These are phyloP conservation scores for Desoria tigrina DNA, from an alignment of 2,888 invertebrate genomes.

Conservation along the genomic window DNA sequence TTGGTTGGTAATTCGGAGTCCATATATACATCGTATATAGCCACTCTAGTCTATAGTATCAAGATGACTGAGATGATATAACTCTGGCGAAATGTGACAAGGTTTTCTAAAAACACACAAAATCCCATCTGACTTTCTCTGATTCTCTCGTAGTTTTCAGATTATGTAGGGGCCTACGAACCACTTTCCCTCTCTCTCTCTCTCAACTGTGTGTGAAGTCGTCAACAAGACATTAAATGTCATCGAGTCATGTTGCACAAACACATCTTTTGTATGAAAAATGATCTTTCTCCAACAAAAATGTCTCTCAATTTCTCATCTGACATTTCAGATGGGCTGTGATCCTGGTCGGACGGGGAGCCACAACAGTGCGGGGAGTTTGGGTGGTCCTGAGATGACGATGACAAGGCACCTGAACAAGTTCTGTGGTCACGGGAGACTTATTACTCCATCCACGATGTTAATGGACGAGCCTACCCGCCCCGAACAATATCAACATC, in stretches of 20 bases:
- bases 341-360: neutral
- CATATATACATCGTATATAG: too few relatives aligned
- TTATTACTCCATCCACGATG: conserved; percentile 18
- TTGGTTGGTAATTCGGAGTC: too few relatives aligned
- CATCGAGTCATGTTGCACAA: conserved; percentile 15
- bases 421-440: conserved; percentile 42
- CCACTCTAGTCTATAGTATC: too few relatives aligned
- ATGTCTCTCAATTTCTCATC: conserved; percentile 14
- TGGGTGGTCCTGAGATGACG: conserved; percentile 9
- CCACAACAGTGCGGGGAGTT: neutral
- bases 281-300: conserved; percentile 3
- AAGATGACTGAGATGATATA: too few relatives aligned
- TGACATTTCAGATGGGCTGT: conserved; percentile 17
- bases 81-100: too few relatives aligned
- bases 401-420: conserved; percentile 45
- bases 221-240: conserved; percentile 17
- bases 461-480: conserved; percentile 12
- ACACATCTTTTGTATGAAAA: neutral
- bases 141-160: too few relatives aligned
- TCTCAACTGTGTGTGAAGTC: conserved; percentile 5
- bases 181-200: too few relatives aligned
- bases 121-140: too few relatives aligned
- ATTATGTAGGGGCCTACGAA: conserved; percentile 1
- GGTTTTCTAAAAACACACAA: too few relatives aligned
- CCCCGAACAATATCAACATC: conserved; percentile 29